Conservation (phyloP, 2,797 vertebrate genomes). For the Myripristis murdjan region DNA sequence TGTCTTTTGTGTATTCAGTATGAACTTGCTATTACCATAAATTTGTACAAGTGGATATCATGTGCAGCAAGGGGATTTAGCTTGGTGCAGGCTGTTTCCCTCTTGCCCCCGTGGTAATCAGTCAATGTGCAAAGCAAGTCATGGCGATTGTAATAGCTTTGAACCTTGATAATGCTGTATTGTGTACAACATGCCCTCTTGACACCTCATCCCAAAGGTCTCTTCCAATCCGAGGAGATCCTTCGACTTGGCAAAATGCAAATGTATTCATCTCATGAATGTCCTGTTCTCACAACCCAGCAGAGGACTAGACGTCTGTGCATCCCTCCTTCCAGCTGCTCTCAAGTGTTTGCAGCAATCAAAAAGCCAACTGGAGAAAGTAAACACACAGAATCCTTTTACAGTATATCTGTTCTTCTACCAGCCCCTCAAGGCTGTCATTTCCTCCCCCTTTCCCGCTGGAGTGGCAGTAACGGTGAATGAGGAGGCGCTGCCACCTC, state of each 20-base stretch:
- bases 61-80: slow-evolving; percentile 50
- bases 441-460: slow-evolving; percentile 48
- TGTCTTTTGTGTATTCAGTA: slow-evolving; percentile 32
- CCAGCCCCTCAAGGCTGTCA: slow-evolving; percentile 28
- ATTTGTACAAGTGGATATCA: slow-evolving; percentile 58
- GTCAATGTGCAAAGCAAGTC: slow-evolving; percentile 70
- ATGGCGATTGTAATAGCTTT: slow-evolving; percentile 62
- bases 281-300: slow-evolving; percentile 42
- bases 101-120: slow-evolving; percentile 66
- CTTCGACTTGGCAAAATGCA: slow-evolving; percentile 45
- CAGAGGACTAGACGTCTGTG: slow-evolving; percentile 37
- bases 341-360: slow-evolving; percentile 56
- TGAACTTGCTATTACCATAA: slow-evolving; percentile 43
- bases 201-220: slow-evolving; percentile 65
- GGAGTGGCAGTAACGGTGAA: slow-evolving; percentile 56
- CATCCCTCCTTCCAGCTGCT: slow-evolving; percentile 7
- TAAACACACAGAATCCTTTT: slow-evolving; percentile 49
- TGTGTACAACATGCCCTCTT: slow-evolving; percentile 61
- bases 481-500: slow-evolving; percentile 52
- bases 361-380: slow-evolving; percentile 47
- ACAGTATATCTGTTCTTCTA: slow-evolving; percentile 27
- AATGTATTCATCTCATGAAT: slow-evolving; percentile 47
- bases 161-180: slow-evolving; percentile 53
- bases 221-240: slow-evolving; percentile 61
- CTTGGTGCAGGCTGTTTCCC: slow-evolving; percentile 55